A percentile compares a stretch with the other conserved stretches of the same genome.
Conservation (phyloP, 2,113 vertebrate species). For the Tragelaphus buxtoni region DNA sequence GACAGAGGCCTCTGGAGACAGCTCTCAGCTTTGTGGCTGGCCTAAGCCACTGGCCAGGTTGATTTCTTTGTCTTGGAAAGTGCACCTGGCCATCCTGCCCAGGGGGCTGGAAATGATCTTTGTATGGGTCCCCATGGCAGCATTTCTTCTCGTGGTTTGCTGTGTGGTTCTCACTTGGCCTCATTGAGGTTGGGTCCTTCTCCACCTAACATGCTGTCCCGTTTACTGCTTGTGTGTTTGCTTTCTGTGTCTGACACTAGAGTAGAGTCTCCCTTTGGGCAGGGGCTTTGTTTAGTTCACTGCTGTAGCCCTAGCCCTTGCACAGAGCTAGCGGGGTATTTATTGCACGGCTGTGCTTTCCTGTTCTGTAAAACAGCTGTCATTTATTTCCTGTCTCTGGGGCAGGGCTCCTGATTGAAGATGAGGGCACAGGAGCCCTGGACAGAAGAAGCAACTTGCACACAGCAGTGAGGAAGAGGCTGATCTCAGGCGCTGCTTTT, state of each 20-base stretch:
- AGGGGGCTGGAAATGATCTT: not conserved
- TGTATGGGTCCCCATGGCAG: not conserved
- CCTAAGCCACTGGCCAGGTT: not conserved
- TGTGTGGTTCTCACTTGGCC: not conserved
- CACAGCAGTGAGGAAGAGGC: not conserved
- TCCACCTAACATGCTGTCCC: not conserved
- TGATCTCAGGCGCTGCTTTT: not conserved
- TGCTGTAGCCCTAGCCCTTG: not conserved
- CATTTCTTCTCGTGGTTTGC: not conserved
- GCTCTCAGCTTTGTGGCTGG: not conserved
- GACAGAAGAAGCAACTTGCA: not conserved
- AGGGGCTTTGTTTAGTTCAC: not conserved
- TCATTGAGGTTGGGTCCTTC: not conserved
- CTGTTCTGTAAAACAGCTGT: not conserved
- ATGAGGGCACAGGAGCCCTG: not conserved
- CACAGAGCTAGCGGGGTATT: not conserved
- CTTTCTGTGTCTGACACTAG: not conserved
- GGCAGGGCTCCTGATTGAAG: not conserved
- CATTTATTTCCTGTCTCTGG: not conserved
- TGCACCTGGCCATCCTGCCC: not conserved
- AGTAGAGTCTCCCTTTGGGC: not conserved
- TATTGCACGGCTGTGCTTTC: not conserved
- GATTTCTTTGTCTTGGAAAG: not conserved
- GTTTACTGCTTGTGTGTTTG: not conserved
- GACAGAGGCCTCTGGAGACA: not conserved